Evolutionary conservation across 2,113 vertebrate species (phyloP), one percentile per base, ranked within the genome.

Genomic region (Labeo rohita): DNA sequence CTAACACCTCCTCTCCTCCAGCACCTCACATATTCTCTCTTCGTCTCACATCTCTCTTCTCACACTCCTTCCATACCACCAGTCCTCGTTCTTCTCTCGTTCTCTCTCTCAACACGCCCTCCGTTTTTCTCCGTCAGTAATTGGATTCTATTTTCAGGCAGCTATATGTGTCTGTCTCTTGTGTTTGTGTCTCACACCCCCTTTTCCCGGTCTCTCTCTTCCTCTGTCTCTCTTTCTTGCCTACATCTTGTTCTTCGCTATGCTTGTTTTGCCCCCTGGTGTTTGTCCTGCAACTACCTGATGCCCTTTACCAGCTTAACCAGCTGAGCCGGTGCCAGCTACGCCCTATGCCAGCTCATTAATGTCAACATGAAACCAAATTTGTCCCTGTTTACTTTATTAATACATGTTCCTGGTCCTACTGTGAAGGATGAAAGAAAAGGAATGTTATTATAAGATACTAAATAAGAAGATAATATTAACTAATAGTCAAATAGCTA

Each of bases 141-240:
- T 95, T 95, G 94, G 94, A 94, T 95, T 95, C 94, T 95, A 95
- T 95, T 95, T 95, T 92, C 91, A 90, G 93, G 90, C 90, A 21
- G 85, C 93, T 93, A 93, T 94, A 94, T 95, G 94, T 94, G 93
- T 95, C 92, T 90, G 92, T 94, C 92, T 94, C 93, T 92, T 90
- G 92, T 94, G 94, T 95, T 94, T 94, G 93, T 93, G 93, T 94
- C 93, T 95, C 92, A 86, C 94, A 93, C 92, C 92, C 93, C 90
- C 88, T 93, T 93, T 90, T 54, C 93, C 93, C 95, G 93, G 93
- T 96, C 95, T 95, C 96, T 95, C 93, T 95, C 95, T 93, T 94
- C 96, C 92, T 94, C 96, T 90, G 86, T 91, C 86, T 89, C 80
- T 86, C 61, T 87, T 88, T 88, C 85, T 90, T 87, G 84, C 87